A percentile compares a stretch with the other conserved stretches of the same genome.
Conservation (phyloP, 2,113 vertebrate genomes). For the Saguinus midas region DNA sequence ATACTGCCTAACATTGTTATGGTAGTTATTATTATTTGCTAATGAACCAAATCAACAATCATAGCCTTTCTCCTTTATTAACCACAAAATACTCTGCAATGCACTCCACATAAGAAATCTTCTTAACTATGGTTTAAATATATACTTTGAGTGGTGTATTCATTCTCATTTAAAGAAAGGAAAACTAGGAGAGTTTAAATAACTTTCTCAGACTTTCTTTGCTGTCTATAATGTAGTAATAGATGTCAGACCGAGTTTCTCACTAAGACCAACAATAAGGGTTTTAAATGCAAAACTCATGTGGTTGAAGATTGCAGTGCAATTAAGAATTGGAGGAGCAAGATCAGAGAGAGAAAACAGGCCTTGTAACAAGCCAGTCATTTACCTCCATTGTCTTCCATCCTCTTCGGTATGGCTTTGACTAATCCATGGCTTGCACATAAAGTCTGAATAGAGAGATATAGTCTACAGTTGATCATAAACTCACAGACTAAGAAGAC, state of each 20-base stretch:
- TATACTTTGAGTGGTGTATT: not conserved
- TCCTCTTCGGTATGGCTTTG: not conserved
- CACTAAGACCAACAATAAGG: not conserved
- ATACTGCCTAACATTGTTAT: not conserved
- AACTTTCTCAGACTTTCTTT: not conserved
- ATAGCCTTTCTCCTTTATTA: not conserved
- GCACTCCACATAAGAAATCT: not conserved
- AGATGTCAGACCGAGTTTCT: not conserved
- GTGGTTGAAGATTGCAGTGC: not conserved
- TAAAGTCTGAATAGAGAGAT: not conserved
- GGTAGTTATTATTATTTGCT: not conserved
- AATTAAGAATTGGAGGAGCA: not conserved
- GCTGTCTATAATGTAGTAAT: not conserved
- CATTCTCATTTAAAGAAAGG: not conserved
- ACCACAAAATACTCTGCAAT: not conserved
- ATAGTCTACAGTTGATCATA: not conserved
- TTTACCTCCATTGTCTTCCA: not conserved
- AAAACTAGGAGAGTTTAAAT: not conserved
- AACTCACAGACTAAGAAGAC: not conserved
- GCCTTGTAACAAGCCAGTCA: fast-evolving
- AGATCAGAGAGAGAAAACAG: not conserved
- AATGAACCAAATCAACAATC: not conserved
- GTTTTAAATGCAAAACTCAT: not conserved
- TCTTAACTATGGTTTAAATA: not conserved
- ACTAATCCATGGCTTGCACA: not conserved